Evolutionary conservation across 2,797 vertebrate genomes (phyloP), one percentile per base, ranked within the genome.

Genomic region (Pseudomugil tenellus): DNA sequence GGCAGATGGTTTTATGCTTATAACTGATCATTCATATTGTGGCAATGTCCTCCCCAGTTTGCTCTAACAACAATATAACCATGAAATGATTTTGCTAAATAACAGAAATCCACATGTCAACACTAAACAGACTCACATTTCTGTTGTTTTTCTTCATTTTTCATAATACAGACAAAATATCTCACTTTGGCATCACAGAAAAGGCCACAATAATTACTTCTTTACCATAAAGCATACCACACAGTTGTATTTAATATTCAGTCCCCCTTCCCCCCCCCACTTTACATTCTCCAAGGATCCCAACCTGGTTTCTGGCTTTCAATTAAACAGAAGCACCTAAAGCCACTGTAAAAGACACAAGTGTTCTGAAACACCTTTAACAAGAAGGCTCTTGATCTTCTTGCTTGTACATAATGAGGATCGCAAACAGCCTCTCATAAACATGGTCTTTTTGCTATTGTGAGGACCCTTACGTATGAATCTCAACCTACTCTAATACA

Each of bases 351-450:
- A 89, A 87, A 90, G 67, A 74, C 69, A 10, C 64, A 63, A 76
- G 75, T 77, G 67, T 69, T 75, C 79, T 70, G 25, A 63, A 81
- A 76, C 63, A 65, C 75, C 52, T 62, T 4, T 3, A 79, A 79
- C 69, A 67, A 81, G 76, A 63, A 72, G n/a, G 29, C 39, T 70
- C 83, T 87, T 89, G 73, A 90, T 81, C 80, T 73, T 77, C 28
- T 59, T 13, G 41, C 67, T 64, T n/a, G 32, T 81, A 76, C 80
- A 62, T 78, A 78, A 68, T 68, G 70, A 83, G 64, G 52, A 31
- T 26, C 70, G 61, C 35, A 17, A 53, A 34, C 3, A 37, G 29
- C 55, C 26, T 19, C 34, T 34, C 19, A 76, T 63, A 68, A 67
- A 70, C 1, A 2, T n/a, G 32, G 28, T 56, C 17, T 43, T 29